phyloP scores from a whole-genome alignment of 2,888 invertebrate species.

The Bibio marci region DNA sequence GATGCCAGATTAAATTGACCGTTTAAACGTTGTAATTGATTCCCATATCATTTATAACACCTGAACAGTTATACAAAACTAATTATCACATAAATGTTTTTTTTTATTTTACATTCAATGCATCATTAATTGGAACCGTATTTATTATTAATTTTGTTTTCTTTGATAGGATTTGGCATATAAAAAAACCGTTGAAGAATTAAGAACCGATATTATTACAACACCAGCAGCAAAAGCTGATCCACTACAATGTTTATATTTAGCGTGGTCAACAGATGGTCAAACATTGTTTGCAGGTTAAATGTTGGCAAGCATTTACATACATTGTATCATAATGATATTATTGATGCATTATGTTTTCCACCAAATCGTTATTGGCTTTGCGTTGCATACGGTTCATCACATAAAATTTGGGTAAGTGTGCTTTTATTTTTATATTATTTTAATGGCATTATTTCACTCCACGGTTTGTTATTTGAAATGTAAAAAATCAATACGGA shows the following conservation, averaged over 20 bases:
- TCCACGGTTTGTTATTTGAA: no score
- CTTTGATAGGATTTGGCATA: constrained; percentile 78
- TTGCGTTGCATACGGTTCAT: no score
- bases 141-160: neutral
- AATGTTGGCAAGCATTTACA: no score
- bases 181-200: constrained; percentile 97
- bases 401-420: no score
- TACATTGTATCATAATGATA: no score
- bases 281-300: constrained; percentile 98
- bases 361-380: no score
- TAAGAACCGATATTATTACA: constrained; percentile 85
- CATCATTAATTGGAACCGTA: neutral
- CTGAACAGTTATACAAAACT: constrained; percentile 4
- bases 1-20: constrained; percentile 3
- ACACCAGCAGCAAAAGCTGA: constrained; percentile 65
- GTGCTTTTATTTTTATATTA: no score
- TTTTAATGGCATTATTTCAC: no score
- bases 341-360: no score
- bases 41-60: constrained; percentile 2
- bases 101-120: no score
- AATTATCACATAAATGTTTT: no score
- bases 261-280: constrained; percentile 99
- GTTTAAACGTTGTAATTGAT: constrained; percentile 4
- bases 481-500: no score
- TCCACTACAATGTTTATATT: constrained; percentile 88